Base-by-base conservation (phyloP, 2,113 vertebrate species). In the Hassar affinis region DNA sequence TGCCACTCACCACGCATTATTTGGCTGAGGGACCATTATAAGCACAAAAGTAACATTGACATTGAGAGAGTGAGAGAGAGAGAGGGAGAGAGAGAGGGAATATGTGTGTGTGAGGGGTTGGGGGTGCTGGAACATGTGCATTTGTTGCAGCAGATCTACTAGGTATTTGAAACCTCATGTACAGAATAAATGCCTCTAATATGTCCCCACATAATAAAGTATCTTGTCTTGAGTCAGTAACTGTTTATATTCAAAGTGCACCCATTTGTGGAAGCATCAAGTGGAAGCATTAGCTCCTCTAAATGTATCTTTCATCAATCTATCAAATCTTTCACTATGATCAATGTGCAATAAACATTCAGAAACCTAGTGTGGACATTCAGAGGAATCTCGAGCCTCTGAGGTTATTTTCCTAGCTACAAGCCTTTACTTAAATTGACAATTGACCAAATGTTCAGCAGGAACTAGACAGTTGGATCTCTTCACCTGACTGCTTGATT, bases 401-500 rank as follows among this genome's bases (percentile, higher is more conserved):
- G 9, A 61, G 77, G 35, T 61, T 79, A 79, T 61, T 61, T 64
- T 27, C 62, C 42, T 62, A 74, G 25, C 42, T 47, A 76, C 45
- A 33, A 51, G 56, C 81, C 33, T 66, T 66, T 45, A 22, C 74
- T 83, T 83, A 20, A 83, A 83, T 83, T n/a, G 14, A 68, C 74
- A 66, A 11, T 35, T 68, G 82, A 79, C 77, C 76, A 72, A 86
- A 76, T 78, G 62, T 77, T 81, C 56, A 56, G 49, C 27, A 3
- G 30, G 35, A 56, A 78, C 30, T 54, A 59, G 79, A 56, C 75
- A 79, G 66, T 78, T 74, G 68, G 52, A 56, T 66, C 35, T 78
- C 81, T 87, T 79, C 82, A 85, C 86, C 86, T 87, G 83, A 27
- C 52, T 85, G 83, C 84, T 54, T 87, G 76, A 82, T 42, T 85